These are phyloP conservation scores for Sialis fuliginosa DNA, from an alignment of 2,888 invertebrate genomes.

Conservation along the genomic window DNA sequence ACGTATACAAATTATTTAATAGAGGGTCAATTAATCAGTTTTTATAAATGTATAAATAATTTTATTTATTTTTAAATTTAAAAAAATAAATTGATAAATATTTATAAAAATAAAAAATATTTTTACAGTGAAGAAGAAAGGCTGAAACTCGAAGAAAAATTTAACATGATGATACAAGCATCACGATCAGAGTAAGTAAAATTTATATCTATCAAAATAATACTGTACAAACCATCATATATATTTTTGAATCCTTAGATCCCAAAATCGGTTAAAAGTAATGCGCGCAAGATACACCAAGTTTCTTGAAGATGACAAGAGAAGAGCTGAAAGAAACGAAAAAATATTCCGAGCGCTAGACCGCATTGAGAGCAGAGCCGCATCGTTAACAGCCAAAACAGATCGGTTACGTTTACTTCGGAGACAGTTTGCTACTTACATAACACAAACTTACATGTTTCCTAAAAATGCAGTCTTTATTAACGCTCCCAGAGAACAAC, in stretches of 20 bases:
- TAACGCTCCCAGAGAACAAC: too few relatives aligned
- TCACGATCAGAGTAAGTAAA: conserved; percentile 31
- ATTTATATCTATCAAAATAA: not conserved
- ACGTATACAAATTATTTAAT: too few relatives aligned
- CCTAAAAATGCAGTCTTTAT: too few relatives aligned
- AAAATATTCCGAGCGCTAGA: conserved; percentile 35
- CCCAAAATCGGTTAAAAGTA: conserved; percentile 20
- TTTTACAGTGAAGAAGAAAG: conserved; percentile 32
- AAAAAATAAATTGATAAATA: too few relatives aligned
- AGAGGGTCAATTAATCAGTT: too few relatives aligned
- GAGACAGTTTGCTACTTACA: conserved; percentile 16
- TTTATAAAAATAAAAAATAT: not conserved
- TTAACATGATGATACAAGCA: conserved; percentile 30
- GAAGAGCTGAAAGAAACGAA: conserved; percentile 38
- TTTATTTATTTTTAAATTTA: too few relatives aligned
- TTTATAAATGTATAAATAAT: too few relatives aligned
- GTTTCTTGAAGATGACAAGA: conserved; percentile 37
- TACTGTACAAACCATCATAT: not conserved
- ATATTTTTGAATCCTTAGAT: conserved; percentile 15
- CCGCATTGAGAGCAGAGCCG: conserved; percentile 35
- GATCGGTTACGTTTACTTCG: conserved; percentile 34
- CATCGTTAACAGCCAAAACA: conserved; percentile 36
- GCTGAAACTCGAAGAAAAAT: conserved; percentile 31
- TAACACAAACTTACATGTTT: conserved; percentile 1
- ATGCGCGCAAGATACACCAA: conserved; percentile 28